Conservation (phyloP, 1,140 invertebrate species). For the Calliopsis andreniformis region DNA sequence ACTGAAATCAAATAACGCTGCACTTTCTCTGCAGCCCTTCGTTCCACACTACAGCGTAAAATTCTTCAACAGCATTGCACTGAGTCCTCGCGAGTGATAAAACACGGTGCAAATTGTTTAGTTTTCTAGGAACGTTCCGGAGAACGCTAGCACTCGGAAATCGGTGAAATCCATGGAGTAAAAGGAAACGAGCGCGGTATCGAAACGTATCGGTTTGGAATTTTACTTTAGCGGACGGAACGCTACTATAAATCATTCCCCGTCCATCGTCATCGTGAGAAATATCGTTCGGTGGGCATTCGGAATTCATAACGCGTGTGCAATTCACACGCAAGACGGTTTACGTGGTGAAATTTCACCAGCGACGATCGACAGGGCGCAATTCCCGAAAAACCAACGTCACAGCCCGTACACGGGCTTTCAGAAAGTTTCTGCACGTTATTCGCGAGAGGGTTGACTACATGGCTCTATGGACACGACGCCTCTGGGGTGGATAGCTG, state of each 20-base stretch:
- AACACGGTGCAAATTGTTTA: too few species aligned
- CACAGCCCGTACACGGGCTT: constrained; percentile 23
- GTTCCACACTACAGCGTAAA: too few species aligned
- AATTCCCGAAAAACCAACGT: constrained; percentile 45
- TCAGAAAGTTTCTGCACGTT: constrained; percentile 26
- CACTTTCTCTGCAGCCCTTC: too few species aligned
- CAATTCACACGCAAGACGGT: constrained; percentile 7
- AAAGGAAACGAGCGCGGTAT: too few species aligned
- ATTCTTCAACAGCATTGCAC: too few species aligned
- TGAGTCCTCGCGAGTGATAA: too few species aligned
- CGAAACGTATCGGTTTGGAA: neutral
- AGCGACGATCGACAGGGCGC: neutral
- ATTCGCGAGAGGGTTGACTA: constrained; percentile 21
- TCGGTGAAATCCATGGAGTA: neutral
- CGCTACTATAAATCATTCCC: neutral
- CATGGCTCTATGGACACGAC: constrained; percentile 22
- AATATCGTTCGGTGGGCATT: neutral
- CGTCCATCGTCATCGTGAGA: neutral
- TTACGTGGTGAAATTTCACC: neutral
- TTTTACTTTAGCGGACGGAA: neutral
- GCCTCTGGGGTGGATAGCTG: constrained; percentile 19
- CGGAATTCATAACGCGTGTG: neutral
- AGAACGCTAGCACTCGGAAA: too few species aligned
- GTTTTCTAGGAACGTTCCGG: too few species aligned
- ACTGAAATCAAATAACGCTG: too few species aligned